Conservation (phyloP, 2,797 vertebrate genomes). For the Eulemur albifrons region DNA sequence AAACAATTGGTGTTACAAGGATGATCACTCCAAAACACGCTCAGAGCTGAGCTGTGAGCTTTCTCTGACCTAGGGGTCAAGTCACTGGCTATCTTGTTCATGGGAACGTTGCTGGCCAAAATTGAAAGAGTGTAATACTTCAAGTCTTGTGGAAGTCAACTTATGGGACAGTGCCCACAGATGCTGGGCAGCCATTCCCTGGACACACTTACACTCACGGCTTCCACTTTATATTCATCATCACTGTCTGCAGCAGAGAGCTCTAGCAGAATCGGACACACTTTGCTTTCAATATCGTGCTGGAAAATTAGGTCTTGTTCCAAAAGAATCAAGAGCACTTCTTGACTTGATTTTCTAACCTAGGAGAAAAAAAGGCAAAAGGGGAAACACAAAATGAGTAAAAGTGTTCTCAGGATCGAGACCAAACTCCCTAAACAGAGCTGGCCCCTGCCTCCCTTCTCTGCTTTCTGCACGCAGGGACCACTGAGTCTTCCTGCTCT, state of each 20-base stretch:
- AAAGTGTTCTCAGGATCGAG: not conserved
- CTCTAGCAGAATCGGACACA: constrained; percentile 92
- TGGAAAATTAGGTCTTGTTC: constrained; percentile 93
- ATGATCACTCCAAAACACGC: not conserved
- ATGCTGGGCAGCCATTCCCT: not conserved
- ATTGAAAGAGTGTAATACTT: fast-evolving
- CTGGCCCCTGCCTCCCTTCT: not conserved
- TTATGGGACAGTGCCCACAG: not conserved
- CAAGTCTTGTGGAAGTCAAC: not conserved
- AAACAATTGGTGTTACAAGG: not conserved
- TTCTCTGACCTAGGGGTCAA: not conserved
- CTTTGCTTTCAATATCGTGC: constrained; percentile 91
- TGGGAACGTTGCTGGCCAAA: not conserved
- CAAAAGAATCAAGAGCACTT: constrained; percentile 91
- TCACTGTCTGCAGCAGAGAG: constrained; percentile 91
- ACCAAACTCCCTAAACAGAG: not conserved
- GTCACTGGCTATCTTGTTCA: not conserved
- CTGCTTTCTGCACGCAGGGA: fast-evolving
- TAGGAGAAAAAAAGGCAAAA: constrained; percentile 62
- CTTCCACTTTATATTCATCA: constrained; percentile 93
- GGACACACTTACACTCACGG: constrained; percentile 88
- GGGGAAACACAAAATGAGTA: not conserved
- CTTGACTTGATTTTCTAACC: constrained; percentile 95
- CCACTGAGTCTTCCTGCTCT: not conserved
- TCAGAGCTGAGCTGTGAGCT: not conserved